Evolutionary conservation across 2,888 invertebrate genomes (phyloP), one percentile per base, ranked within the genome.

Genomic region (Xestia ashworthii): DNA sequence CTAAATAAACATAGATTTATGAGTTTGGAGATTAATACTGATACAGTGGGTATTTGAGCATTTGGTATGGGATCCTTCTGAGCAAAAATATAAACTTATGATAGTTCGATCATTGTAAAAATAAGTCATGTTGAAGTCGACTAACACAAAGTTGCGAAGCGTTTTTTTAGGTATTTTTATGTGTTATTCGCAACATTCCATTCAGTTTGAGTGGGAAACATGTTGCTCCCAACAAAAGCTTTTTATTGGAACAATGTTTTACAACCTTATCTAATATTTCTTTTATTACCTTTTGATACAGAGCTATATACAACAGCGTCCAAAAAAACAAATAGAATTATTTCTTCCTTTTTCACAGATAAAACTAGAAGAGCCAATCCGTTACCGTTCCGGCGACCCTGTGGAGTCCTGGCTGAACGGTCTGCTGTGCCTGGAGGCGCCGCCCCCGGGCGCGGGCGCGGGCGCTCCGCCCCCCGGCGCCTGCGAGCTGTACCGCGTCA

Each of bases 401-500:
- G 97, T 99, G 3, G 99, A 99, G 95, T 93, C 96, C 1, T 99
- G 99, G 99, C 96, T 99, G 46, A 98, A 98, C 85, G 97, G 98
- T 76, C 97, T 99, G 9, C 97, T 99, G 1, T 99, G 99, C 93
- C 97, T 99, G 78, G 99, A 99, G 95, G 98, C 98, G 0, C 98
- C 98, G 38, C 95, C 97, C 44, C 97, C 98, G 0, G 93, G 97
- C 0, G 96, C 98, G 0, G 97, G 98, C 73, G 98, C 98, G 0
- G 99, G 99, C 5, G 99, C 99, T 84, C 99, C 99, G 50, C 97
- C 98, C 1, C 99, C 99, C 0, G 98, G 98, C 81, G 96, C 97
- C 53, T 99, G 99, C 93, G 98, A 99, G 84, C 97, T 99, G 69
- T 99, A 98, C 94, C 98, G 99, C 75, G 98, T 99, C 76, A 95